A percentile compares a stretch with the other conserved stretches of the same genome.
Conservation (phyloP, 1,140 invertebrate genomes). For the Monomorium pharaonis region DNA sequence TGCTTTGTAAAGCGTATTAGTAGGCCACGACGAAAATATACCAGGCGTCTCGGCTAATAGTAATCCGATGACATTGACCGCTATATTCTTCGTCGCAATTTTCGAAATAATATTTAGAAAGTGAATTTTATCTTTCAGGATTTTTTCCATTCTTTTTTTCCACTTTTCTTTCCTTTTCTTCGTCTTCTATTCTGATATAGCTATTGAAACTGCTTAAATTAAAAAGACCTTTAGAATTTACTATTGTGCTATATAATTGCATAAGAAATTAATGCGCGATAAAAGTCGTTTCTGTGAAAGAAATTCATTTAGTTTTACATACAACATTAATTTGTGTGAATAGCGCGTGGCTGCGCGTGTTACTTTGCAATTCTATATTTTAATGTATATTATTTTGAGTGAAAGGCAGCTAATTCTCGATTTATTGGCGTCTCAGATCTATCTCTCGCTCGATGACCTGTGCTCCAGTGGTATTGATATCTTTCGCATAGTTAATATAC, state of each 20-base stretch:
- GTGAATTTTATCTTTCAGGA: not conserved
- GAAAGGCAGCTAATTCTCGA: not conserved
- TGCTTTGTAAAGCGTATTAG: slow-evolving; percentile 72
- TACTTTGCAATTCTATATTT: not conserved
- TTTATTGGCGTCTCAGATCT: slow-evolving; percentile 15
- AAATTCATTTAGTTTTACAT: not conserved
- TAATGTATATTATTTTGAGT: not conserved
- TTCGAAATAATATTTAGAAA: slow-evolving; percentile 59
- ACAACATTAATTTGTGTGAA: not conserved
- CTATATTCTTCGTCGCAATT: slow-evolving; percentile 32
- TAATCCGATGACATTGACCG: slow-evolving; percentile 74
- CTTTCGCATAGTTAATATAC: slow-evolving; percentile 37
- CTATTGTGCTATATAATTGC: not conserved
- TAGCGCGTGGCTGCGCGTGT: not conserved
- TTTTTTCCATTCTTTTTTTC: not conserved
- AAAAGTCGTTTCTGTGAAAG: not conserved
- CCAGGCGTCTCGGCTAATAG: slow-evolving; percentile 66
- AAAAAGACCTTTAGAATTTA: not conserved
- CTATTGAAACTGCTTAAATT: too few relatives aligned
- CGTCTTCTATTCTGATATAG: not conserved
- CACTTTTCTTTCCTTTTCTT: not conserved
- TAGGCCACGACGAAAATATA: slow-evolving; percentile 77
- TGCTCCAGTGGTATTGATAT: slow-evolving; percentile 13
- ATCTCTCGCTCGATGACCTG: slow-evolving; percentile 43
- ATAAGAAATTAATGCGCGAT: not conserved